phyloP scores from a whole-genome alignment of 2,113 vertebrate genomes.

The Cyprinodon brontotheroides region DNA sequence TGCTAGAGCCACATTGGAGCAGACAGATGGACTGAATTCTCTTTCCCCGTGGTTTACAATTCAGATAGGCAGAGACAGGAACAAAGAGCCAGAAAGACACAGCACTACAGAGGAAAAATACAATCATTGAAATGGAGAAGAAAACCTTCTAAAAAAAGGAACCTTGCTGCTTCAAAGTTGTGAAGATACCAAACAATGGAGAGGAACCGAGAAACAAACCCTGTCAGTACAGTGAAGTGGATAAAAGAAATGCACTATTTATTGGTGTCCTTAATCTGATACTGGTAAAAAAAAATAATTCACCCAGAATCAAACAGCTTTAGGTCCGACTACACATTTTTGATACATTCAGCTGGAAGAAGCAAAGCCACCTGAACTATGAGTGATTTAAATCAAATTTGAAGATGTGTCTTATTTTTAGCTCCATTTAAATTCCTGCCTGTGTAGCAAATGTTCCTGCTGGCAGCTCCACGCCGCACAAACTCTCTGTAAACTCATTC shows the following conservation, averaged over 20 bases:
- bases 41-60: slow-evolving; percentile 62
- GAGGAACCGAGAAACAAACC: slow-evolving; percentile 52
- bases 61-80: slow-evolving; percentile 56
- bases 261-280: slow-evolving; percentile 43
- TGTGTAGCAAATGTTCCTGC: slow-evolving; percentile 20
- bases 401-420: not conserved
- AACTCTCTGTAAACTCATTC: slow-evolving; percentile 28
- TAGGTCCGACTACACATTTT: not conserved
- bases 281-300: not conserved
- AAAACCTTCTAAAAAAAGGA: slow-evolving; percentile 38
- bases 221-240: slow-evolving; percentile 45
- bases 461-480: slow-evolving; percentile 34
- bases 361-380: not conserved
- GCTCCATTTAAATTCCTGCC: slow-evolving; percentile 32
- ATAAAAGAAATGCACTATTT: slow-evolving; percentile 55
- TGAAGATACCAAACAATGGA: slow-evolving; percentile 58
- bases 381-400: not conserved
- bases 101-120: slow-evolving; percentile 59
- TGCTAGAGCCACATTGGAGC: slow-evolving; percentile 55
- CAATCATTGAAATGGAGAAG: slow-evolving; percentile 65
- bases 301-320: slow-evolving; percentile 6
- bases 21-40: slow-evolving; percentile 76
- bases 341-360: not conserved
- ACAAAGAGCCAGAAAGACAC: slow-evolving; percentile 53
- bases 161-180: slow-evolving; percentile 56